Evolutionary conservation across 2,797 vertebrate genomes (phyloP).

Genomic region (Peromyscus nudipes): DNA sequence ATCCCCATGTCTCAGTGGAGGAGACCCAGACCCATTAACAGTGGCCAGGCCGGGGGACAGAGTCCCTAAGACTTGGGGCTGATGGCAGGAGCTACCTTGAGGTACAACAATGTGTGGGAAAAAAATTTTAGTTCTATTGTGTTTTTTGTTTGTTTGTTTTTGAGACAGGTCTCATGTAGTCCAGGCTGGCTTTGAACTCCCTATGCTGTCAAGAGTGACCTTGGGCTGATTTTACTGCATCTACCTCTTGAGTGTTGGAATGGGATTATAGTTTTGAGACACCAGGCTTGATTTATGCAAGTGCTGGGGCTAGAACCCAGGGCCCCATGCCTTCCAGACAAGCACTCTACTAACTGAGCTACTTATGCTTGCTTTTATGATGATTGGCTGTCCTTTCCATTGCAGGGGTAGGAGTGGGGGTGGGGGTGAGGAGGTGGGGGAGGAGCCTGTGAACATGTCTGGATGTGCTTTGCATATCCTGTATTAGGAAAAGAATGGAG

Average conservation of each 20-base stretch:
- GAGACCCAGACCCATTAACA: background rate
- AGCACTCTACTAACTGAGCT: background rate
- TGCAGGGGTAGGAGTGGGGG: background rate
- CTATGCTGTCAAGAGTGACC: background rate
- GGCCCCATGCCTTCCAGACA: background rate
- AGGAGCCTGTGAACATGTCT: conserved; percentile 12
- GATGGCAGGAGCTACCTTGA: background rate
- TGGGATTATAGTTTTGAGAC: background rate
- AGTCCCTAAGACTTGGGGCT: background rate
- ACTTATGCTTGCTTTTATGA: conserved; percentile 5
- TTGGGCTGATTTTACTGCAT: background rate
- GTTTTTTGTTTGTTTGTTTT: background rate
- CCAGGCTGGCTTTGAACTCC: background rate
- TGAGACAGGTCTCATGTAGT: background rate
- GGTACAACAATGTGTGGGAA: background rate
- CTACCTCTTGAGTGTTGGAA: background rate
- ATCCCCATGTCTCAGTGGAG: background rate
- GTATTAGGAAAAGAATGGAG: conserved; percentile 37
- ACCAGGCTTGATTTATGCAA: background rate
- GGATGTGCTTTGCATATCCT: conserved; percentile 69
- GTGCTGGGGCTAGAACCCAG: background rate
- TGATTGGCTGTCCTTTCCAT: conserved; percentile 60
- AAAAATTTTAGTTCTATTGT: background rate
- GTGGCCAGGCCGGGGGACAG: background rate
- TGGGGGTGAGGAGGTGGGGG: background rate